These are phyloP conservation scores for Lepidostoma basale DNA, from an alignment of 1,140 invertebrate species.

Conservation along the genomic window DNA sequence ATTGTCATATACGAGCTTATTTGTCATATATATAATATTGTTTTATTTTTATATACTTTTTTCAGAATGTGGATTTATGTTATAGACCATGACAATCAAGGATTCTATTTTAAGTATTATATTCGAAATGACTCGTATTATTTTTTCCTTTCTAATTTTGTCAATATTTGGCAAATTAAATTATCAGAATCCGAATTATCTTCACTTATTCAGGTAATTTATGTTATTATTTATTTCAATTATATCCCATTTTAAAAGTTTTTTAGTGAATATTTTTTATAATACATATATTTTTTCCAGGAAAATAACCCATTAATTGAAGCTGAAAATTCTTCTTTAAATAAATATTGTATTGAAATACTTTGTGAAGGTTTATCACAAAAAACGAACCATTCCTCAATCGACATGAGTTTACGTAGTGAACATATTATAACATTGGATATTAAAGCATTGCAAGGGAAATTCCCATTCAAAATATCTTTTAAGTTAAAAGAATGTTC, in stretches of 20 bases:
- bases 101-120: constrained; percentile 32
- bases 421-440: constrained; percentile 16
- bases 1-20: neutral
- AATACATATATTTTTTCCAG: constrained; percentile 19
- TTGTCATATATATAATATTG: neutral
- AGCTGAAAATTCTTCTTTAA: constrained; percentile 22
- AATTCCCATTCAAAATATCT: constrained; percentile 28
- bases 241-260: neutral
- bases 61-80: neutral
- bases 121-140: neutral
- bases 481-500: constrained; percentile 15
- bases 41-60: neutral
- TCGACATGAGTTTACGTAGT: neutral
- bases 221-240: neutral
- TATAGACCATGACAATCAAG: neutral
- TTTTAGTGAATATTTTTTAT: neutral
- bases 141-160: constrained; percentile 39
- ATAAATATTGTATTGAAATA: constrained; percentile 15
- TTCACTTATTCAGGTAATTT: constrained; percentile 30
- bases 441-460: constrained; percentile 23
- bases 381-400: constrained; percentile 6
- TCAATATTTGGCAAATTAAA: constrained; percentile 28
- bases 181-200: constrained; percentile 10
- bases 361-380: constrained; percentile 21
- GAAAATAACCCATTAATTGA: constrained; percentile 34